A percentile compares a stretch with the other conserved stretches of the same genome.
phyloP scores from a whole-genome alignment of 1,140 invertebrate genomes.

The Doryteuthis pealeii region DNA sequence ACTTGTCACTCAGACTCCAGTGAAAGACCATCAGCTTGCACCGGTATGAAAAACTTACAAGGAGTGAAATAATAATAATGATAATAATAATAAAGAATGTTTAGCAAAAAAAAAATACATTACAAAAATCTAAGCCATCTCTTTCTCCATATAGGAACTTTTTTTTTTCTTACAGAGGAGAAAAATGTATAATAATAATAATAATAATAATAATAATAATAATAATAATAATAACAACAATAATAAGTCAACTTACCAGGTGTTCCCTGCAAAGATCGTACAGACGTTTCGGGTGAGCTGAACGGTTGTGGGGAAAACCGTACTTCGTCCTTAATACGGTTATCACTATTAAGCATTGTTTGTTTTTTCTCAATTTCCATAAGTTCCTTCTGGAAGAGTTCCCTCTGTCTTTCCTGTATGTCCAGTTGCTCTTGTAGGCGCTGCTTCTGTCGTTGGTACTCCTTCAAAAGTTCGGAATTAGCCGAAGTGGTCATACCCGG shows the following conservation, averaged over 20 bases:
- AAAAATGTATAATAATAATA: too few species aligned
- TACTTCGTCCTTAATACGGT: constrained; percentile 29
- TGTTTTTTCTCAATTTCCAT: constrained; percentile 39
- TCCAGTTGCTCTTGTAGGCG: constrained; percentile 51
- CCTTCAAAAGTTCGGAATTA: constrained; percentile 54
- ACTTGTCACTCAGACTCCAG: too few species aligned
- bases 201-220: too few species aligned
- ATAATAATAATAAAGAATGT: too few species aligned
- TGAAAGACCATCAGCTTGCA: too few species aligned
- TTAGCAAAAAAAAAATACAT: too few species aligned
- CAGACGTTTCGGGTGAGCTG: background rate
- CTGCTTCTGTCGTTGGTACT: constrained; percentile 57
- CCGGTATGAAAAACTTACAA: too few species aligned
- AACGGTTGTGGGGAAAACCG: constrained; percentile 14
- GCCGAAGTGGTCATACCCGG: constrained; percentile 30
- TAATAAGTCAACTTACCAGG: background rate
- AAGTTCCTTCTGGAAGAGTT: constrained; percentile 44
- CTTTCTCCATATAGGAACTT: too few species aligned
- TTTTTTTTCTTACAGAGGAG: too few species aligned
- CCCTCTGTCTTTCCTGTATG: constrained; percentile 47
- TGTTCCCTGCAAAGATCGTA: background rate
- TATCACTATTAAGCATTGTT: constrained; percentile 28
- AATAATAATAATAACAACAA: too few species aligned
- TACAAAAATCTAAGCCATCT: too few species aligned
- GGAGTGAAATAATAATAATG: too few species aligned